These are phyloP conservation scores for Eledone cirrhosa DNA, from an alignment of 2,888 invertebrate species.

Conservation along the genomic window DNA sequence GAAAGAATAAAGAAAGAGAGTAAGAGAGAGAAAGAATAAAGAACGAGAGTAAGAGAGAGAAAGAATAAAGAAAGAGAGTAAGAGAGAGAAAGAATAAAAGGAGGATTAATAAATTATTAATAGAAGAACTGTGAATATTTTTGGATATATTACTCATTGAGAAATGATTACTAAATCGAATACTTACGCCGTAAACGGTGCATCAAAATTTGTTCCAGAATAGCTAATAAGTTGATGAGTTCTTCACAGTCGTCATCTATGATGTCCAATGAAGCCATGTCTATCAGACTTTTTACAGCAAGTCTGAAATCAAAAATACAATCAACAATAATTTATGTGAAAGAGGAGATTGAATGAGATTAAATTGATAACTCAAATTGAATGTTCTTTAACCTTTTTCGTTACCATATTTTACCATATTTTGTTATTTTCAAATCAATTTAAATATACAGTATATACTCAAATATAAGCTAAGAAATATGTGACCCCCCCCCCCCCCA, in stretches of 20 bases:
- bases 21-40: too few relatives aligned
- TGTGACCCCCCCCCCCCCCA: too few relatives aligned
- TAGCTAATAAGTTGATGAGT: conserved; percentile 55
- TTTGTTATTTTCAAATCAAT: too few relatives aligned
- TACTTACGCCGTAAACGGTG: conserved; percentile 50
- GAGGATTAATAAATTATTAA: not conserved
- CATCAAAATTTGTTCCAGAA: conserved; percentile 54
- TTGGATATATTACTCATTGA: not conserved
- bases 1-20: too few relatives aligned
- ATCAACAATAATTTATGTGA: not conserved
- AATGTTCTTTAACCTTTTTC: too few relatives aligned
- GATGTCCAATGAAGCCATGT: conserved; percentile 49
- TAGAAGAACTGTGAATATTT: not conserved
- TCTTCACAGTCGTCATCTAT: conserved; percentile 55
- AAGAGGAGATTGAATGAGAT: not conserved
- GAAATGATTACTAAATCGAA: not conserved
- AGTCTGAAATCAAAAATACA: conserved; percentile 40
- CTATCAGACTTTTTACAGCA: conserved; percentile 55
- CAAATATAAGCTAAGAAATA: too few relatives aligned
- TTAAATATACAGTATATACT: too few relatives aligned
- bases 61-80: too few relatives aligned
- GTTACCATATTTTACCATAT: too few relatives aligned
- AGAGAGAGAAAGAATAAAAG: too few relatives aligned
- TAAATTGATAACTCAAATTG: not conserved
- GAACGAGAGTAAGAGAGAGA: too few relatives aligned